Evolutionary conservation across 2,797 vertebrate species (phyloP).

Genomic region (Sebastes melanostomus): DNA sequence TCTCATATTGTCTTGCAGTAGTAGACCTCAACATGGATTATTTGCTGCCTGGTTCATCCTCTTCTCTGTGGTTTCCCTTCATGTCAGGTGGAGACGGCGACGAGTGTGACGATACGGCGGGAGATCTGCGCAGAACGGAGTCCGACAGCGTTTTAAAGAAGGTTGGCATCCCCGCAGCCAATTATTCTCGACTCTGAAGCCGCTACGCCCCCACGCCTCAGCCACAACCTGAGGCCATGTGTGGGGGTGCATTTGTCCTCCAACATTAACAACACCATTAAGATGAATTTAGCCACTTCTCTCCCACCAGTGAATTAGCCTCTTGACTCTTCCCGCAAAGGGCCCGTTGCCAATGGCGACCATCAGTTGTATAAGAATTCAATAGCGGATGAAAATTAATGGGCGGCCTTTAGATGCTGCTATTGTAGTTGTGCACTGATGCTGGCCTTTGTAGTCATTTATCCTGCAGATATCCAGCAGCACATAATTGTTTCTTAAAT

Average conservation of each 20-base stretch:
- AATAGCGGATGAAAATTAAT: slow-evolving; percentile 51
- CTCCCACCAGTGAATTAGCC: slow-evolving; percentile 60
- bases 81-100: slow-evolving; percentile 89
- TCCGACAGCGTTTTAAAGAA: slow-evolving; percentile 96
- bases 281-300: slow-evolving; percentile 54
- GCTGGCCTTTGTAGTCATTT: slow-evolving; percentile 14
- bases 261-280: slow-evolving; percentile 54
- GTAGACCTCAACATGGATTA: neutral
- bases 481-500: slow-evolving; percentile 19
- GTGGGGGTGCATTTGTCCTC: slow-evolving; percentile 43
- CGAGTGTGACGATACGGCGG: slow-evolving; percentile 86
- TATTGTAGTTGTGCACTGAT: slow-evolving; percentile 10
- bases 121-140: slow-evolving; percentile 94
- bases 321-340: slow-evolving; percentile 59
- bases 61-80: slow-evolving; percentile 19
- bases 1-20: neutral
- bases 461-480: slow-evolving; percentile 28
- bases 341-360: slow-evolving; percentile 57
- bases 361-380: slow-evolving; percentile 48
- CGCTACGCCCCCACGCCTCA: neutral
- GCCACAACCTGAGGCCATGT: slow-evolving; percentile 38
- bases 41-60: neutral
- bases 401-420: slow-evolving; percentile 16
- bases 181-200: slow-evolving; percentile 31
- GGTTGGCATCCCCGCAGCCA: slow-evolving; percentile 76